These are phyloP conservation scores for Papilio helenus DNA, from an alignment of 1,140 invertebrate species.

Conservation along the genomic window DNA sequence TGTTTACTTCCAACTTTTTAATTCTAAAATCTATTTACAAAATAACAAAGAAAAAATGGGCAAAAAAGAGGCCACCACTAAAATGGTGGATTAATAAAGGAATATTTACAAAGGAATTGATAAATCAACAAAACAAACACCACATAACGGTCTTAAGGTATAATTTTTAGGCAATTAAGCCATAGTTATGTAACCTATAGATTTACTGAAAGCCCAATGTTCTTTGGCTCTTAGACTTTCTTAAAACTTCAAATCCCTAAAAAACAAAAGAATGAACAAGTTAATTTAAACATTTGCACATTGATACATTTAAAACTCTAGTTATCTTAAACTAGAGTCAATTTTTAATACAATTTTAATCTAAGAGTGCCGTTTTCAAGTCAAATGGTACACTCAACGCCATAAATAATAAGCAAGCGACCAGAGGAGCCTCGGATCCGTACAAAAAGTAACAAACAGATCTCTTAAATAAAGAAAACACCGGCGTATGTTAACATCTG, in stretches of 20 bases:
- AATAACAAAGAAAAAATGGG: too few relatives aligned
- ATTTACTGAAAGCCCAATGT: not conserved
- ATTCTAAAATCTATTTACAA: too few relatives aligned
- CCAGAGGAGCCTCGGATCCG: slow-evolving; percentile 76
- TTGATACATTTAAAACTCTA: not conserved
- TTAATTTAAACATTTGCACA: not conserved
- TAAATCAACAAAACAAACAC: slow-evolving; percentile 12
- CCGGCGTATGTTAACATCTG: slow-evolving; percentile 79
- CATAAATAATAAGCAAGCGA: slow-evolving; percentile 80
- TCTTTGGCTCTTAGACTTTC: not conserved
- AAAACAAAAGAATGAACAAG: too few relatives aligned
- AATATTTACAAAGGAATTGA: too few relatives aligned
- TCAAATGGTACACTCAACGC: slow-evolving; percentile 65
- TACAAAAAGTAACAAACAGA: slow-evolving; percentile 81
- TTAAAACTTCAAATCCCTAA: not conserved
- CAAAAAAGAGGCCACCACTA: too few relatives aligned
- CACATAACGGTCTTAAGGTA: slow-evolving; percentile 8
- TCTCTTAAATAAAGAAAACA: slow-evolving; percentile 82
- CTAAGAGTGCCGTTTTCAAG: not conserved
- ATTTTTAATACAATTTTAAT: not conserved
- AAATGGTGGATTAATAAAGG: too few relatives aligned
- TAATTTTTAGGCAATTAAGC: slow-evolving; percentile 4
- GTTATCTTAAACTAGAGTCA: not conserved
- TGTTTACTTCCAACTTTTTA: too few relatives aligned
- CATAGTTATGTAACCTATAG: not conserved